phyloP scores from a whole-genome alignment of 2,888 invertebrate species.

The Phragmatobia fuliginosa region DNA sequence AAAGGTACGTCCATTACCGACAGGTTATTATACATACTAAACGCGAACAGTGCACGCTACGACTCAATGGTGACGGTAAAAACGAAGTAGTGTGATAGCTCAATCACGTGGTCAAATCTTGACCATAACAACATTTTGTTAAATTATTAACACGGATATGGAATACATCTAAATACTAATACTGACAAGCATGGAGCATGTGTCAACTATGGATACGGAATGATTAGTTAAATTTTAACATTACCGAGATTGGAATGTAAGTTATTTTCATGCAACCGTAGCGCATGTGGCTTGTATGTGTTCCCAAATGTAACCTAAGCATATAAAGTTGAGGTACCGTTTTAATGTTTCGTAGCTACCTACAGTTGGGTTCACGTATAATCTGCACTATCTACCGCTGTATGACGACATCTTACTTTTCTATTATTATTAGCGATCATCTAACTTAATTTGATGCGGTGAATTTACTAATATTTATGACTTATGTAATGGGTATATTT shows the following conservation, averaged over 20 bases:
- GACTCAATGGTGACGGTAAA: conserved; percentile 73
- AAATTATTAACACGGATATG: conserved; percentile 31
- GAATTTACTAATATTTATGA: conserved; percentile 29
- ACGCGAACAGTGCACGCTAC: conserved; percentile 74
- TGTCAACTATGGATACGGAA: background rate
- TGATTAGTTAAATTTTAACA: background rate
- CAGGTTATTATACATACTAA: conserved; percentile 75
- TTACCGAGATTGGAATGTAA: background rate
- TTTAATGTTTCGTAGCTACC: background rate
- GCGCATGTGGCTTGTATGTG: background rate
- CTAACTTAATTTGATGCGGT: conserved; percentile 24
- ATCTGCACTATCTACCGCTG: background rate
- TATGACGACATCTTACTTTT: background rate
- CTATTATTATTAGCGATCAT: background rate
- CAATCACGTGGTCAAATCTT: conserved; percentile 39
- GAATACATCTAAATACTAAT: conserved; percentile 39
- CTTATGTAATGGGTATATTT: conserved; percentile 83
- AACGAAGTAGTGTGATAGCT: conserved; percentile 41
- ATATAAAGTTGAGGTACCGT: background rate
- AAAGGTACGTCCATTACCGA: conserved; percentile 87
- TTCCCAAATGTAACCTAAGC: background rate
- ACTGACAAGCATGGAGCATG: conserved; percentile 21
- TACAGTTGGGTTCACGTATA: background rate
- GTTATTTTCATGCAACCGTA: background rate
- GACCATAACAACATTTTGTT: conserved; percentile 22